Conservation (phyloP, 1,140 invertebrate genomes). For the Drosophila albomicans region DNA sequence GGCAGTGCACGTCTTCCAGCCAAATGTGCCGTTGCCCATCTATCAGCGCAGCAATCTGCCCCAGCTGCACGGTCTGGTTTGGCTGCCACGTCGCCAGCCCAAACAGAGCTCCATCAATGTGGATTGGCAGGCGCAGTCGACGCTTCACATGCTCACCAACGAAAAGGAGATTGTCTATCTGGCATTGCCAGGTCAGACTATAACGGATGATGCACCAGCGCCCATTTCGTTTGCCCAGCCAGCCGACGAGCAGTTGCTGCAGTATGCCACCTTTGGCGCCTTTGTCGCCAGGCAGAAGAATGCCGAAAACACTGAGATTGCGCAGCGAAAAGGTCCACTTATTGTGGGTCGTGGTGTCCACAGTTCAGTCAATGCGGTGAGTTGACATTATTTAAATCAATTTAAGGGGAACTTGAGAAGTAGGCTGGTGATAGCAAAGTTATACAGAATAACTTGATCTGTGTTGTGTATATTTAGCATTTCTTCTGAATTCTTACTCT, state of each 20-base stretch:
- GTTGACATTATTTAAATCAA: constrained; percentile 26
- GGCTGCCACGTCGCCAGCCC: constrained; percentile 85
- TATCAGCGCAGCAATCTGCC: constrained; percentile 86
- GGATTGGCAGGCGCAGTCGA: constrained; percentile 87
- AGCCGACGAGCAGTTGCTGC: constrained; percentile 36
- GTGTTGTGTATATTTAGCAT: too few species aligned
- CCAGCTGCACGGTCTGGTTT: constrained; percentile 85
- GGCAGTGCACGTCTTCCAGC: constrained; percentile 88
- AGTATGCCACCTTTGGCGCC: constrained; percentile 74
- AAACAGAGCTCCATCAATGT: constrained; percentile 84
- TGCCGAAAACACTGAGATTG: constrained; percentile 10
- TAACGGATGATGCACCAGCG: constrained; percentile 65
- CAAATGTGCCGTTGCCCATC: constrained; percentile 86
- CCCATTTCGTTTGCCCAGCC: constrained; percentile 64
- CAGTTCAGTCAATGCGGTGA: constrained; percentile 77
- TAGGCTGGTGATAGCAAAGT: too few species aligned
- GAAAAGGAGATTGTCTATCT: constrained; percentile 84
- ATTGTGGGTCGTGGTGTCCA: constrained; percentile 67
- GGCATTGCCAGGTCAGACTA: constrained; percentile 55
- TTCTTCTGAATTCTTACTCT: too few species aligned
- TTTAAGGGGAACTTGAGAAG: not conserved
- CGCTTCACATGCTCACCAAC: constrained; percentile 87
- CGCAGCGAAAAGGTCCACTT: constrained; percentile 56
- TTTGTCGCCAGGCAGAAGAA: constrained; percentile 59
- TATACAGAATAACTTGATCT: too few species aligned